Evolutionary conservation across 2,888 invertebrate species (phyloP).

Genomic region (Synanthedon formicaeformis): DNA sequence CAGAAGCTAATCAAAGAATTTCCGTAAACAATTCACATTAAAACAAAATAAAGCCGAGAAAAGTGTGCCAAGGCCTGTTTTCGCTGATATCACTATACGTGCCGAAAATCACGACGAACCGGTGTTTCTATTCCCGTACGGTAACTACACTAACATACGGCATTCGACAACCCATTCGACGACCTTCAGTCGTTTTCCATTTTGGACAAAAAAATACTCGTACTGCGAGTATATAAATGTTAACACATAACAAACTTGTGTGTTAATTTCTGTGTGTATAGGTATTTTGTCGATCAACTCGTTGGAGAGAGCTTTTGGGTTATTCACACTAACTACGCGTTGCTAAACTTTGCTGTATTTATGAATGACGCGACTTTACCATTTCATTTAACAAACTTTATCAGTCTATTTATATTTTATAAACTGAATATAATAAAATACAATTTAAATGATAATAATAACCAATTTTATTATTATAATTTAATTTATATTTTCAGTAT

Average conservation of each 20-base stretch:
- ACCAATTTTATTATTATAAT: too few species aligned
- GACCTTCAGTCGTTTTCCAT: background rate
- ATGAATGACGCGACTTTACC: too few species aligned
- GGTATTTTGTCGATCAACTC: background rate
- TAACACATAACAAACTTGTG: background rate
- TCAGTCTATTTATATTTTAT: too few species aligned
- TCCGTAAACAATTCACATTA: background rate
- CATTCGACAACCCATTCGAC: background rate
- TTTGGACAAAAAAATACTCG: background rate
- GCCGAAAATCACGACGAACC: conserved; percentile 15
- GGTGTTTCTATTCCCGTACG: conserved; percentile 2
- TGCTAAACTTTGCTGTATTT: background rate
- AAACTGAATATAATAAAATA: too few species aligned
- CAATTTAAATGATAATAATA: too few species aligned
- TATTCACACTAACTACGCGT: background rate
- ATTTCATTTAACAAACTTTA: too few species aligned
- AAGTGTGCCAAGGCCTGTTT: conserved; percentile 28
- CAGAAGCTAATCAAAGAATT: too few species aligned
- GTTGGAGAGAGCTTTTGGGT: background rate
- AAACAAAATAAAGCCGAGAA: background rate
- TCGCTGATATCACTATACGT: conserved; percentile 20
- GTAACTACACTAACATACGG: background rate
- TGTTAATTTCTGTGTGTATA: background rate
- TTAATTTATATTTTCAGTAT: too few species aligned
- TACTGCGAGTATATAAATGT: background rate